These are phyloP conservation scores for Exephanes ischioxanthus DNA, from an alignment of 2,888 invertebrate genomes.

Conservation along the genomic window DNA sequence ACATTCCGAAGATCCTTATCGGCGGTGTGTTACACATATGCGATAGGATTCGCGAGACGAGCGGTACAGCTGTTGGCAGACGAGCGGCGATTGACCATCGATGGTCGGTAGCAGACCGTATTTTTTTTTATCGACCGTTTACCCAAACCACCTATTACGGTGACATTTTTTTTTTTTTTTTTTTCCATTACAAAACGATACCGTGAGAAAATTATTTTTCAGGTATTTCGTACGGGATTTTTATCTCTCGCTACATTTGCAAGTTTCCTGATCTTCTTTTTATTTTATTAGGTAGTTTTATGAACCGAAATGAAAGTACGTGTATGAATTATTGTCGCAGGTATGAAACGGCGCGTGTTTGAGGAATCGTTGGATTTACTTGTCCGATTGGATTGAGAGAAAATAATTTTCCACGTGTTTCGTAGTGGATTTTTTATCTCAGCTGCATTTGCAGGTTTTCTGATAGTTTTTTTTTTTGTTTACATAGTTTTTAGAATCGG, in stretches of 20 bases:
- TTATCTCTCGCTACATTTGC: conserved; percentile 14
- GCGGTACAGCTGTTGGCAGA: conserved; percentile 12
- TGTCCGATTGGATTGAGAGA: background rate
- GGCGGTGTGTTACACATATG: conserved; percentile 46
- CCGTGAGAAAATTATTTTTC: background rate
- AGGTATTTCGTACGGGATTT: background rate
- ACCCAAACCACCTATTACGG: background rate
- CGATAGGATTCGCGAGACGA: conserved; percentile 20
- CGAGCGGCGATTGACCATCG: background rate
- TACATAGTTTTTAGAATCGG: no score
- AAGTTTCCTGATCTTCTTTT: conserved; percentile 11
- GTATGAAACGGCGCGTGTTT: no score
- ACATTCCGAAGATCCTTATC: conserved; percentile 57
- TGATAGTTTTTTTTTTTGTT: conserved; percentile 2
- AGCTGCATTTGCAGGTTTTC: background rate
- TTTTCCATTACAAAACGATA: background rate
- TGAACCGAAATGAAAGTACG: no score
- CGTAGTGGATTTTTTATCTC: background rate
- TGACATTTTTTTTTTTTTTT: background rate
- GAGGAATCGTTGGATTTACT: no score
- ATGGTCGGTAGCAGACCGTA: background rate
- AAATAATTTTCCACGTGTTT: conserved; percentile 3
- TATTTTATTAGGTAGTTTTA: no score
- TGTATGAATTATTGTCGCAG: no score
- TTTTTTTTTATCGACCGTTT: background rate